Conservation (phyloP, 1,140 invertebrate genomes). For the Triops cancriformis region DNA sequence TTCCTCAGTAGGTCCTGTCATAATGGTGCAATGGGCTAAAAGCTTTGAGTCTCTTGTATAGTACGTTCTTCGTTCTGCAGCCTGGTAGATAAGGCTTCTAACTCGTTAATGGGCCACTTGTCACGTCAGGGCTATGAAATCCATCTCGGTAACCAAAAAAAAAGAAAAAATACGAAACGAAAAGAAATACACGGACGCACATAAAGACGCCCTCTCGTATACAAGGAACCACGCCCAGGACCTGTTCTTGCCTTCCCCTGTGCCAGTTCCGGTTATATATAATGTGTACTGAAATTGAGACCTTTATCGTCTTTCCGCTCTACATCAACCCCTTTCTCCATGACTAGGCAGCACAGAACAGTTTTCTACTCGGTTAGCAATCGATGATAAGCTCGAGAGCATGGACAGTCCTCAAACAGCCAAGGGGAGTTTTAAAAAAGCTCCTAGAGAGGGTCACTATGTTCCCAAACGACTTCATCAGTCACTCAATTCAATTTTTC, state of each 20-base stretch:
- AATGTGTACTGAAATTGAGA: neutral
- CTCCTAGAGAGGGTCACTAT: neutral
- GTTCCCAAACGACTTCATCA: neutral
- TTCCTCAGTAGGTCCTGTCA: neutral
- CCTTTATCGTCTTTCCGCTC: slow-evolving; percentile 9
- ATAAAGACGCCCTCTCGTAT: neutral
- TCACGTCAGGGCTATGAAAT: slow-evolving; percentile 6
- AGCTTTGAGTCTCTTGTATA: neutral
- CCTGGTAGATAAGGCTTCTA: slow-evolving; percentile 4
- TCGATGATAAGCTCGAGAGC: slow-evolving; percentile 5
- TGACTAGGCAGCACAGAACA: neutral
- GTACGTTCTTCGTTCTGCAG: neutral
- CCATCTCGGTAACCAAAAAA: neutral
- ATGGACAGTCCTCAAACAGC: slow-evolving; percentile 4
- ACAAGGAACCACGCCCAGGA: neutral
- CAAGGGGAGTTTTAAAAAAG: neutral
- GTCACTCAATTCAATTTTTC: neutral
- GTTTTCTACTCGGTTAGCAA: slow-evolving; percentile 10
- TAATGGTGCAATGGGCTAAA: slow-evolving; percentile 10
- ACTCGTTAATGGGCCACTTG: slow-evolving; percentile 12
- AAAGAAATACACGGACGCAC: neutral
- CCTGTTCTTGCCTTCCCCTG: neutral
- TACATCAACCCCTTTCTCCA: neutral
- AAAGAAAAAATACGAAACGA: neutral
- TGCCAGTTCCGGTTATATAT: neutral